Evolutionary conservation across 2,113 vertebrate genomes (phyloP).

Genomic region (Ia io): DNA sequence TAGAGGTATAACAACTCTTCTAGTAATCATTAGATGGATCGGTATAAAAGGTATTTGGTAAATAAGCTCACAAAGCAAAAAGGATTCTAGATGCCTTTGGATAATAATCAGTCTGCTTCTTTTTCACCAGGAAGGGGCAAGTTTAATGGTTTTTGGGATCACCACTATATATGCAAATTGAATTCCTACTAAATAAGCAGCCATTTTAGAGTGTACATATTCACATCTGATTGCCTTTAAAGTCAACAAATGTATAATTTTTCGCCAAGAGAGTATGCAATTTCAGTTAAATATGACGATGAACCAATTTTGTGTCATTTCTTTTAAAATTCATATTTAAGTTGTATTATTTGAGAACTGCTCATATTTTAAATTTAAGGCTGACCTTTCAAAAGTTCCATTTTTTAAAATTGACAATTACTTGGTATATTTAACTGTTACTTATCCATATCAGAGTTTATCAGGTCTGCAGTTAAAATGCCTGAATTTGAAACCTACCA

Average conservation of each 20-base stretch:
- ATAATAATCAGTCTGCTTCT: constrained; percentile 25
- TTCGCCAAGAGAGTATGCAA: constrained; percentile 53
- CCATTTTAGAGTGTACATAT: constrained; percentile 40
- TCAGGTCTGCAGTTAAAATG: not conserved
- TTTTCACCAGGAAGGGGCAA: constrained; percentile 41
- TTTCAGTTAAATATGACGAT: constrained; percentile 56
- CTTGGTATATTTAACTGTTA: not conserved
- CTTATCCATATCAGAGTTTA: constrained; percentile 1
- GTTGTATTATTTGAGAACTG: constrained; percentile 60
- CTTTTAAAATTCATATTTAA: constrained; percentile 52
- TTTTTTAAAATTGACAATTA: not conserved
- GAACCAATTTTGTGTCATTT: constrained; percentile 56
- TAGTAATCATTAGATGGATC: constrained; percentile 8
- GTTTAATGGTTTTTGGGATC: constrained; percentile 35
- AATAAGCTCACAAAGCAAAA: constrained; percentile 41
- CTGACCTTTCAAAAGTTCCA: constrained; percentile 28
- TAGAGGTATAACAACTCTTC: not conserved
- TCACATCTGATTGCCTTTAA: constrained; percentile 57
- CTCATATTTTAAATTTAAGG: constrained; percentile 31
- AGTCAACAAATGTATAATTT: constrained; percentile 63
- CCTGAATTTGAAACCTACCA: not conserved
- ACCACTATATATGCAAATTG: constrained; percentile 51
- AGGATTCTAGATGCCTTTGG: constrained; percentile 4
- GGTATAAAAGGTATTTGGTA: constrained; percentile 31
- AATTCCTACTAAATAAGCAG: constrained; percentile 18